Evolutionary conservation across 2,888 invertebrate genomes (phyloP), one percentile per base, ranked within the genome.

Genomic region (Ophion ventricosus): DNA sequence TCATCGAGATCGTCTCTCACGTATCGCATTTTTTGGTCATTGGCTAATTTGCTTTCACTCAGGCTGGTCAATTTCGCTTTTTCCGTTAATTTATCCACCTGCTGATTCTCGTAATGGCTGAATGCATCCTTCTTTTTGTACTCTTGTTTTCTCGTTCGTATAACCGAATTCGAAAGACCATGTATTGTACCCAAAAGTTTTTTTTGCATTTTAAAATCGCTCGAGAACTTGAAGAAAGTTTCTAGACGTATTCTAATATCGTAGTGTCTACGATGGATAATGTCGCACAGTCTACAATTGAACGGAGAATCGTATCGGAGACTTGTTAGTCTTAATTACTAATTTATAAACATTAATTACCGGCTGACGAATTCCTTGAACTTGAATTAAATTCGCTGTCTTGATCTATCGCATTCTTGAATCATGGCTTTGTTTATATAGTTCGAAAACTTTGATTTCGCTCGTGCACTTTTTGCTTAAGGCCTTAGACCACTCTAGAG

Each of bases 181-280:
- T 95, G 95, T 83, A 95, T 95, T 20, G 91, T 92, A 23, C 92
- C 89, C 17, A 95, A 89, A 43, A 94, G 91, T 74, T 93, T 90
- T 23, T 92, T 88, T 87, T 95, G 95, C 26, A 93, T 87, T 69
- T 92, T 93, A 26, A 94, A 93, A 82, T 93, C 93, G n/a, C 91
- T 93, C 0, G 95, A 93, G 26, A 94, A 92, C 43, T 93, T 92
- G 91, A 95, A 95, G 0, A 94, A 83, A 14, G 93, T 86, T 64
- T 95, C 94, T 0, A 93, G 91, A 77, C 94, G 90, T 57, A 94
- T 86, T 90, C 94, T 92, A 2, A 94, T 76, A 87, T 94, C 94
- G 88, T 94, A 94, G 61, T 94, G 94, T 61, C 95, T 92, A 85
- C 93, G 92, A 87, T 95, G 95, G 14, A 95, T 90, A 70, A 95